Conservation (phyloP, 1,140 invertebrate genomes). For the Saccostrea echinata region DNA sequence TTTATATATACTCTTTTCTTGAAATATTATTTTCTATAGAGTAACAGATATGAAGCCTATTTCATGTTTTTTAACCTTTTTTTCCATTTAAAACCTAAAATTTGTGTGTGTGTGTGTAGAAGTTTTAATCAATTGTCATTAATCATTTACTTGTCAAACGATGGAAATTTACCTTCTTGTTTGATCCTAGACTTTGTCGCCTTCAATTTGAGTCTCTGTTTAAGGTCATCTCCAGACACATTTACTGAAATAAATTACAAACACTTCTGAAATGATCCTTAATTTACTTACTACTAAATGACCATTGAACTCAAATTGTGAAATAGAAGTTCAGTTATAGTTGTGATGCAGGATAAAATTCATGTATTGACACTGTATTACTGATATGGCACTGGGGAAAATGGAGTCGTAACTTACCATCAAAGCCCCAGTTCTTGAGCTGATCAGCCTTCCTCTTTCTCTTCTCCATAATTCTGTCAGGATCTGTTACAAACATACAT, state of each 20-base stretch:
- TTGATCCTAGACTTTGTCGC: slow-evolving; percentile 63
- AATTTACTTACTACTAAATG: not conserved
- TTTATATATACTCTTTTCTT: no score
- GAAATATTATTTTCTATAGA: no score
- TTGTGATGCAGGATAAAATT: not conserved
- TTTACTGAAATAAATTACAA: slow-evolving; percentile 7
- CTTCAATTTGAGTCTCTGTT: slow-evolving; percentile 67
- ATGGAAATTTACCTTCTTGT: slow-evolving; percentile 45
- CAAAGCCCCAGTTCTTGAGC: slow-evolving; percentile 49
- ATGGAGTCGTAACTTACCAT: slow-evolving; percentile 41
- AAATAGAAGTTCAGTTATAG: not conserved
- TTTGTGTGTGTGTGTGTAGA: no score
- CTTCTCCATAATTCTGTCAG: slow-evolving; percentile 75
- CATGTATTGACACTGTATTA: no score
- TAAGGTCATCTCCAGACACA: slow-evolving; percentile 57
- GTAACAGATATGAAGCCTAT: no score
- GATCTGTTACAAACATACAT: slow-evolving; percentile 66
- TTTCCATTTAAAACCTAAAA: not conserved
- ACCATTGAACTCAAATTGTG: not conserved
- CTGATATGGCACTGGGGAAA: not conserved
- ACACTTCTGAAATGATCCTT: not conserved
- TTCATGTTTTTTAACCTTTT: no score
- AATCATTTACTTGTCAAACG: not conserved
- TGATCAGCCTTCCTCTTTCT: slow-evolving; percentile 73
- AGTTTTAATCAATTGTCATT: no score